Conservation (phyloP, 1,140 invertebrate species). For the Acyrthosiphon pisum region DNA sequence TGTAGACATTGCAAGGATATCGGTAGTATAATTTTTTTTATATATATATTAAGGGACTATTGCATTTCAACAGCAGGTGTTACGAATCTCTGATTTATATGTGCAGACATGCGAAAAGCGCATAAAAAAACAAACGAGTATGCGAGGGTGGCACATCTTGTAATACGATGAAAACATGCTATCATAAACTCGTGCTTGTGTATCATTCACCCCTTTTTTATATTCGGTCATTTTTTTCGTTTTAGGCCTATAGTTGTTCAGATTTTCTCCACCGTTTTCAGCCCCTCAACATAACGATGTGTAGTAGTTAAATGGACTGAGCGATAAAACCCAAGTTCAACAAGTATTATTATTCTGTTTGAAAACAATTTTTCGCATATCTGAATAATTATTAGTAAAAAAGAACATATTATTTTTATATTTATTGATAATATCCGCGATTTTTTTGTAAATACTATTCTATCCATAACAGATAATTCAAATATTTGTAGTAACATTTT, state of each 20-base stretch:
- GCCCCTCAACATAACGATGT: constrained; percentile 44
- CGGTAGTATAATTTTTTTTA: constrained; percentile 48
- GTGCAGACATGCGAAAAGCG: constrained; percentile 57
- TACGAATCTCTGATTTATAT: constrained; percentile 58
- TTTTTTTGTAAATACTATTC: not conserved
- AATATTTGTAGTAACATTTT: not conserved
- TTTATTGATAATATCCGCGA: not conserved
- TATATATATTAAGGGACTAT: constrained; percentile 48
- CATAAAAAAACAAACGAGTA: constrained; percentile 55
- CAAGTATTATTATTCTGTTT: constrained; percentile 34
- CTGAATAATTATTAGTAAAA: not conserved
- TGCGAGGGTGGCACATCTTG: constrained; percentile 57
- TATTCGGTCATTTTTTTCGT: constrained; percentile 54
- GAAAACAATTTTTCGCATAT: not conserved
- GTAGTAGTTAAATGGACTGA: constrained; percentile 50
- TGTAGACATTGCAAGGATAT: constrained; percentile 55
- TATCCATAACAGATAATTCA: not conserved
- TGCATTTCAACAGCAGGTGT: constrained; percentile 55
- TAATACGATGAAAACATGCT: constrained; percentile 56
- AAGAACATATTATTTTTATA: not conserved
- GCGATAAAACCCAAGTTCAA: constrained; percentile 38
- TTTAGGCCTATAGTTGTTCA: constrained; percentile 14
- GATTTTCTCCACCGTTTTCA: constrained; percentile 44
- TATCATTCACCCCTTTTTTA: constrained; percentile 57
- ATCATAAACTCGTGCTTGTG: constrained; percentile 55